A percentile compares a stretch with the other conserved stretches of the same genome.
These are phyloP conservation scores for Pavo muticus DNA, from an alignment of 2,113 vertebrate species.

Conservation along the genomic window DNA sequence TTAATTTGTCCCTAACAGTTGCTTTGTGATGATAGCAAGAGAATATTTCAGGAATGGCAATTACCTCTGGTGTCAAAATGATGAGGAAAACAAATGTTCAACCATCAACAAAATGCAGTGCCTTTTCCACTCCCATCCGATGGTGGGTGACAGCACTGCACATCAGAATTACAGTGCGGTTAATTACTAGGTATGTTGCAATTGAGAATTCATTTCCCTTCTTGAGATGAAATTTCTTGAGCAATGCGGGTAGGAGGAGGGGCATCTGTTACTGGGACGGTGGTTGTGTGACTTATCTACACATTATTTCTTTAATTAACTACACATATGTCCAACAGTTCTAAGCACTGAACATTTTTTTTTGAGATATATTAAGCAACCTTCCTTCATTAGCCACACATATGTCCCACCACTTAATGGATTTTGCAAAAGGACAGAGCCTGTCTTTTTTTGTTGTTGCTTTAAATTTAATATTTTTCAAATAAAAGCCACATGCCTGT, in stretches of 20 bases:
- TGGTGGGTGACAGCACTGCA: constrained; percentile 68
- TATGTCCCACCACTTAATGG: constrained; percentile 24
- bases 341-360: constrained; percentile 37
- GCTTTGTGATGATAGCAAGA: constrained; percentile 58
- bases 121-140: constrained; percentile 55
- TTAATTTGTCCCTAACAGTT: constrained; percentile 80
- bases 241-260: constrained; percentile 2
- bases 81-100: constrained; percentile 73
- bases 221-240: constrained; percentile 40
- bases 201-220: constrained; percentile 45
- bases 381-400: constrained; percentile 49
- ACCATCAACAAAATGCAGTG: constrained; percentile 69
- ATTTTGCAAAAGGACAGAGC: neutral
- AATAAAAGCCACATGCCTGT: neutral
- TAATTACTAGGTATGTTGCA: constrained; percentile 59
- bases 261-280: neutral
- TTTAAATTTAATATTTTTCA: neutral
- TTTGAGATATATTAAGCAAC: constrained; percentile 63
- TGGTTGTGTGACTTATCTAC: neutral
- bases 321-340: neutral
- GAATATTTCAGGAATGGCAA: constrained; percentile 78
- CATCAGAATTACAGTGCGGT: constrained; percentile 33
- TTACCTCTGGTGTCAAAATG: constrained; percentile 74
- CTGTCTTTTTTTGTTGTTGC: neutral
- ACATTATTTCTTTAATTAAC: constrained; percentile 53